A percentile compares a stretch with the other conserved stretches of the same genome.
phyloP scores from a whole-genome alignment of 2,113 vertebrate species.

The Mormoops blainvillei region DNA sequence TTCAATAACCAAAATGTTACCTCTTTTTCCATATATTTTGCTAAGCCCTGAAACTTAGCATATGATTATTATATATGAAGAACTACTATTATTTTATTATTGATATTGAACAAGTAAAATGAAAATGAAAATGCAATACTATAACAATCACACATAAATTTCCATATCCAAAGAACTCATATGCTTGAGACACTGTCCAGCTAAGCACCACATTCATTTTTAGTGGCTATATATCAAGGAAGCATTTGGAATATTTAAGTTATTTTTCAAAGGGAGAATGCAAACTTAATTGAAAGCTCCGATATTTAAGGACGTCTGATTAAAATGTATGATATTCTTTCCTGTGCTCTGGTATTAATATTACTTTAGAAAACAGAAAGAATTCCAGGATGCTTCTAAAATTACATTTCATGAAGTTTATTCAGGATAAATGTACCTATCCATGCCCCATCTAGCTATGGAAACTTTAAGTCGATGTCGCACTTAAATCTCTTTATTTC shows the following conservation, averaged over 20 bases:
- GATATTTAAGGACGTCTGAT: not conserved
- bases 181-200: not conserved
- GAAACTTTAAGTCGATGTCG: not conserved
- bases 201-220: not conserved
- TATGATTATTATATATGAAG: not conserved
- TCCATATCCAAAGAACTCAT: not conserved
- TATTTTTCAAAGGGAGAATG: not conserved
- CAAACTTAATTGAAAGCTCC: not conserved
- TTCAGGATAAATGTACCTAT: not conserved
- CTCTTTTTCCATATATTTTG: not conserved
- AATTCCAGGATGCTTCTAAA: not conserved
- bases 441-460: not conserved
- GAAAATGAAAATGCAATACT: not conserved
- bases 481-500: not conserved
- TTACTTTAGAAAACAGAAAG: not conserved
- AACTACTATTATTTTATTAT: not conserved
- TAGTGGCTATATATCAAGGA: not conserved
- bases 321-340: not conserved
- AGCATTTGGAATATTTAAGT: not conserved
- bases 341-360: not conserved
- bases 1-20: not conserved
- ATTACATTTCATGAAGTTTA: not conserved
- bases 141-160: not conserved
- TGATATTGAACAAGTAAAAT: not conserved
- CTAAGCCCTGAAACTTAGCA: not conserved